phyloP scores from a whole-genome alignment of 2,797 vertebrate species.

The Platalea minor region DNA sequence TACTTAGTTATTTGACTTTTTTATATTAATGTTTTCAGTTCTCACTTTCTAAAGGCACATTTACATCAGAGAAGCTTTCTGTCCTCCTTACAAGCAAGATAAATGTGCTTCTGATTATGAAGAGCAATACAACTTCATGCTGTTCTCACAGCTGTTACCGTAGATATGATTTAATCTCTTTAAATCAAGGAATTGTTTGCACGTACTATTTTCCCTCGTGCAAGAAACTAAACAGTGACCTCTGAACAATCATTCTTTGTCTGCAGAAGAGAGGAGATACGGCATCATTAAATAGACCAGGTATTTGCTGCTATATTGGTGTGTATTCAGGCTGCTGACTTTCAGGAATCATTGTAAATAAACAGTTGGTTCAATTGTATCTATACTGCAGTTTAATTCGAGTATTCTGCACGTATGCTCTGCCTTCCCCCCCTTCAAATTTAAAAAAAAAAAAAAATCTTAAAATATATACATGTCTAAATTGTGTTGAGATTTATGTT shows the following conservation, averaged over 20 bases:
- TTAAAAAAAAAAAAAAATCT: not conserved
- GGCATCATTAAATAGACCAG: slow-evolving; percentile 25
- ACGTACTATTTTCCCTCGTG: not conserved
- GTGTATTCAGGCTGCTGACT: slow-evolving; percentile 56
- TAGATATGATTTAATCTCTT: not conserved
- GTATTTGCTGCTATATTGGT: slow-evolving; percentile 47
- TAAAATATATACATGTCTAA: not conserved
- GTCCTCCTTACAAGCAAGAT: slow-evolving; percentile 26
- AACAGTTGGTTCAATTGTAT: slow-evolving; percentile 44
- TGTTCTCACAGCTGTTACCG: not conserved
- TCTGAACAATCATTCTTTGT: slow-evolving; percentile 33
- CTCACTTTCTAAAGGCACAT: slow-evolving; percentile 75
- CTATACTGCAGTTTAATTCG: slow-evolving; percentile 36
- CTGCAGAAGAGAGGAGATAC: slow-evolving; percentile 1
- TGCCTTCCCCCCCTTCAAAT: not conserved
- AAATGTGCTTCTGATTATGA: slow-evolving; percentile 21
- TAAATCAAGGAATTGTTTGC: not conserved
- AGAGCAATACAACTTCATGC: slow-evolving; percentile 12
- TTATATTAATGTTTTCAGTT: slow-evolving; percentile 73
- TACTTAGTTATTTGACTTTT: slow-evolving; percentile 74
- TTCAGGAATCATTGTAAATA: slow-evolving; percentile 63
- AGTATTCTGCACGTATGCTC: not conserved
- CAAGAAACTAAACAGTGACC: slow-evolving; percentile 15
- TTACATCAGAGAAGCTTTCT: slow-evolving; percentile 69
- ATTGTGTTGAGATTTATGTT: not conserved